These are phyloP conservation scores for Hypomecis atomaria DNA, from an alignment of 2,888 invertebrate species.

Conservation along the genomic window DNA sequence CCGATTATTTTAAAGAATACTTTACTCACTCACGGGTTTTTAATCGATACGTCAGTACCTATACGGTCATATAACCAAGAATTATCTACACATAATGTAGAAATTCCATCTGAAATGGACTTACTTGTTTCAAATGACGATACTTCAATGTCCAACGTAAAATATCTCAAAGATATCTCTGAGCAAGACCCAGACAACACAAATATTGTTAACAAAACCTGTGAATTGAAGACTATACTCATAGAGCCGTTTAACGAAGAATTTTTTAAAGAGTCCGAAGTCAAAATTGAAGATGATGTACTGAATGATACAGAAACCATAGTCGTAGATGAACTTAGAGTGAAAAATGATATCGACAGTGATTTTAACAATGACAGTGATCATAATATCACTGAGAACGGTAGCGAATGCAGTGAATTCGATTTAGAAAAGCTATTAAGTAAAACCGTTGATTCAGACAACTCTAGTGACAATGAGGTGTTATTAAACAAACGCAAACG, in stretches of 20 bases:
- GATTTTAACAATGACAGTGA: conserved; percentile 3
- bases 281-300: conserved; percentile 1
- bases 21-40: not conserved
- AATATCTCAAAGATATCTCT: not conserved
- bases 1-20: not conserved
- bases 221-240: conserved; percentile 4
- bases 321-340: not conserved
- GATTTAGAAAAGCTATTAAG: conserved; percentile 7
- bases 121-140: not conserved
- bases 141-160: not conserved
- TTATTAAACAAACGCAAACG: conserved; percentile 4
- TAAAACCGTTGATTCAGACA: not conserved
- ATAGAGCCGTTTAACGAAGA: conserved; percentile 2
- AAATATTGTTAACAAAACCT: not conserved
- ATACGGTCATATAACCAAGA: not conserved
- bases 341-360: conserved; percentile 1
- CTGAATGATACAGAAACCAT: conserved; percentile 2
- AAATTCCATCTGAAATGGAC: not conserved
- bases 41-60: not conserved
- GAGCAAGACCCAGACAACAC: not conserved
- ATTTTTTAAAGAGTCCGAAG: conserved; percentile 2
- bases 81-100: not conserved
- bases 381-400: not conserved
- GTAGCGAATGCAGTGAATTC: conserved; percentile 1
- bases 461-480: conserved; percentile 9